Base-by-base conservation (phyloP, 2,888 invertebrate species). In the Erebia palarica region DNA sequence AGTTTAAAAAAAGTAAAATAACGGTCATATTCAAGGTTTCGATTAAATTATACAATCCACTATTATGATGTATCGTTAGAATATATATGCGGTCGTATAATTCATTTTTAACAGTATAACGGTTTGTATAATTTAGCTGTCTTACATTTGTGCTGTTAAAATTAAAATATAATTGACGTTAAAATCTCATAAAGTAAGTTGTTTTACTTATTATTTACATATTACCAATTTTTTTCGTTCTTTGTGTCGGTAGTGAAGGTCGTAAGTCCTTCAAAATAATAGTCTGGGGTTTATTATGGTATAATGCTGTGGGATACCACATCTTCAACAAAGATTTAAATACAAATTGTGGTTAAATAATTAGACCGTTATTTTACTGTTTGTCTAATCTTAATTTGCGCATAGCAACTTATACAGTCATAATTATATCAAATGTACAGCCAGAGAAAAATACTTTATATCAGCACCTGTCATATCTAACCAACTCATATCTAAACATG, bases 351-450 rank as follows among this genome's bases (percentile, higher is more conserved):
- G n/a, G 7, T 9, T 44, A 16, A 44, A n/a, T 18, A 47, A 16
- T 7, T 13, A 10, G 63, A 63, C 63, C 63, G 49, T 49, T 63
- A 63, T 63, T 63, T 63, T 11, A 63, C 63, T 18, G 18, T 47
- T 47, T 1, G 9, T 10, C 5, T 47, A 49, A 27, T 58, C 1
- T 2, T 63, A 21, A 63, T 13, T 63, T 63, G 13, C 44, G 49
- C 63, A 49, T 16, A 61, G 44, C 61, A 61, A 61, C 14, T 63
- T 49, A 63, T 21, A 49, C 14, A 49, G 47, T 63, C 63, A 49
- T 49, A 14, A 21, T 21, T n/a, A 49, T 63, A 8, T 63, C 63
- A 47, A 63, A 63, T 14, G 47, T 63, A 63, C 63, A 63, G 63
- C 21, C 63, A 21, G 49, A 13, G 61, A 47, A 49, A 49, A 63